Percentiles rank a stretch among this genome's conserved stretches.
These are phyloP conservation scores for Nothocercus nigrocapillus DNA, from an alignment of 2,113 vertebrate species.

Conservation along the genomic window DNA sequence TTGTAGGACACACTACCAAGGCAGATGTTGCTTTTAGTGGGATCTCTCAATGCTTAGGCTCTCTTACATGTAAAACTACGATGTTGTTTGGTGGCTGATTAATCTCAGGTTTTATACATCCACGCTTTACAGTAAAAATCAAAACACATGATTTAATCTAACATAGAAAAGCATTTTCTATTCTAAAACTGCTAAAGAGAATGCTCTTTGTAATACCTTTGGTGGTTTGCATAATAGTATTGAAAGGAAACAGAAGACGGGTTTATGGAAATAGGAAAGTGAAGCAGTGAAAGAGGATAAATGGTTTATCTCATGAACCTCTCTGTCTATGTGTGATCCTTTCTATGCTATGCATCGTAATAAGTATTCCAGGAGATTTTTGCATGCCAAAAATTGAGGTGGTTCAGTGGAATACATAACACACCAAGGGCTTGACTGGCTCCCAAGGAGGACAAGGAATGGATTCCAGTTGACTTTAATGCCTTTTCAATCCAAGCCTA, in stretches of 20 bases:
- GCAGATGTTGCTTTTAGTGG: background rate
- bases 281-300: background rate
- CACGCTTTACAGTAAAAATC: background rate
- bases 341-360: background rate
- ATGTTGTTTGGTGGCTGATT: background rate
- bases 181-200: background rate
- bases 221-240: background rate
- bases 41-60: background rate
- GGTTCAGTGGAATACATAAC: background rate
- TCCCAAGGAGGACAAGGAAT: background rate
- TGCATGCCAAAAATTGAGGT: background rate
- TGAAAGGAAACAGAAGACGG: background rate
- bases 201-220: background rate
- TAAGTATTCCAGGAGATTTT: slow-evolving; percentile 10
- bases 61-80: background rate
- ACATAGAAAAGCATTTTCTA: background rate
- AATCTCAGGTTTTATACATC: background rate
- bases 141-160: background rate
- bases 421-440: rapidly evolving
- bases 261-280: background rate
- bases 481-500: slow-evolving; percentile 18
- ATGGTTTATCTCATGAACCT: background rate
- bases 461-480: slow-evolving; percentile 17
- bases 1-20: background rate
- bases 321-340: background rate